Evolutionary conservation across 2,113 vertebrate species (phyloP), one percentile per base, ranked within the genome.

Genomic region (Grammatotria lemairii): DNA sequence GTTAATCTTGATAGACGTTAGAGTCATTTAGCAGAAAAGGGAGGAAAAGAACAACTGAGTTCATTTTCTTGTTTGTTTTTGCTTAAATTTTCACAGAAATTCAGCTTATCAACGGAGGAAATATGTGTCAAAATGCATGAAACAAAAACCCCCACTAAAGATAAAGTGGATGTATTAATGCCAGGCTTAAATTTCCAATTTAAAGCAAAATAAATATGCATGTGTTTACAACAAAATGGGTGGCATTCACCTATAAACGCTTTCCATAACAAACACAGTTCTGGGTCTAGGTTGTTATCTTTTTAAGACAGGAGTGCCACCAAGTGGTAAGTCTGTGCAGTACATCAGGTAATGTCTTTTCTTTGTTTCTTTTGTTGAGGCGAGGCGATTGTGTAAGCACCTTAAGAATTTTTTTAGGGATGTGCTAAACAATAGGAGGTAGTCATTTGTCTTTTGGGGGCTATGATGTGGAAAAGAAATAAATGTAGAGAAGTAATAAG

Each of bases 281-380:
- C 1, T 28, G 45, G 16, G 31, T 31, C 2, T 26, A 12, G 73
- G 0, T 51, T 78, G 1, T 12, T n/a, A 40, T 40, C 7, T 51
- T 84, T 51, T 68, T 28, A 87, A 86, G 73, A 83, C 17, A 79
- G 31, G n/a, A 28, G 31, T 60, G 83, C 81, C 94, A 88, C 70
- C 94, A 21, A 57, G 92, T 93, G 94, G 88, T 55, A 1, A 9
- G 4, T 17, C 9, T 51, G n/a, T 19, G 82, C 10, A 28, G 70
- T 85, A 28, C 89, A 70, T 2, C 2, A 13, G 3, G 4, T 6
- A 2, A 10, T 21, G 17, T 82, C 40, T 11, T n/a, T 54, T 19
- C 35, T 88, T 80, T 84, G 58, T 84, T 84, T 49, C 21, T 49
- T 88, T 82, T 60, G 38, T 80, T 87, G 21, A 65, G n/a, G 26